Evolutionary conservation across 2,797 vertebrate genomes (phyloP).

Genomic region (Semaprochilodus insignis): DNA sequence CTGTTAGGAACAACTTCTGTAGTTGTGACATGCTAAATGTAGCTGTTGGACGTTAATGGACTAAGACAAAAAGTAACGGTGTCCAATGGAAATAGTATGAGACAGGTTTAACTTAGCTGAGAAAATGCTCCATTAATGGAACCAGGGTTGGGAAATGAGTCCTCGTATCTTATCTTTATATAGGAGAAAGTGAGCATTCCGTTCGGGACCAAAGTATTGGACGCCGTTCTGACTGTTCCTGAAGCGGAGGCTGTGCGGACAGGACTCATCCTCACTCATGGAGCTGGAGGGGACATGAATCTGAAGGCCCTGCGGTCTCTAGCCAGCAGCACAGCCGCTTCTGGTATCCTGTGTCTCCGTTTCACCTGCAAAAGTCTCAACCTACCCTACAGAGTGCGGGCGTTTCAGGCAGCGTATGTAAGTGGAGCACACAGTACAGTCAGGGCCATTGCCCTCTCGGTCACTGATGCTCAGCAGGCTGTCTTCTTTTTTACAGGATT

Average conservation of each 20-base stretch:
- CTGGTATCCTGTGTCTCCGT: slow-evolving; percentile 84
- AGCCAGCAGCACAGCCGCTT: slow-evolving; percentile 75
- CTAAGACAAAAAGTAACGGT: too few relatives aligned
- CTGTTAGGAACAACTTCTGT: too few relatives aligned
- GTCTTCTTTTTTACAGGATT: slow-evolving; percentile 74
- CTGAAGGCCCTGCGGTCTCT: slow-evolving; percentile 85
- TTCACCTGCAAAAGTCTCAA: slow-evolving; percentile 95
- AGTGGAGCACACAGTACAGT: slow-evolving; percentile 50
- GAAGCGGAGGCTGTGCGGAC: slow-evolving; percentile 61
- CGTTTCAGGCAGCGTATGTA: slow-evolving; percentile 87
- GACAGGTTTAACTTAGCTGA: neutral
- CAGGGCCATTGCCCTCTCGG: neutral
- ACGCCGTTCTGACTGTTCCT: slow-evolving; percentile 82
- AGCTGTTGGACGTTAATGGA: too few relatives aligned
- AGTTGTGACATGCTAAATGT: too few relatives aligned
- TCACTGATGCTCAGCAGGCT: neutral
- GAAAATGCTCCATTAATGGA: neutral
- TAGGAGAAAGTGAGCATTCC: slow-evolving; percentile 87
- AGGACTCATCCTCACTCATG: slow-evolving; percentile 88
- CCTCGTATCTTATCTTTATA: slow-evolving; percentile 12
- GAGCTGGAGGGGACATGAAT: slow-evolving; percentile 94
- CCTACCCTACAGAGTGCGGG: slow-evolving; percentile 84
- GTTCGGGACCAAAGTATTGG: slow-evolving; percentile 84
- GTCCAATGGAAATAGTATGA: too few relatives aligned
- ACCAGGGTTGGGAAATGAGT: neutral